Evolutionary conservation across 2,888 invertebrate genomes (phyloP), one percentile per base, ranked within the genome.

Genomic region (Hermaeophaga mercurialis): DNA sequence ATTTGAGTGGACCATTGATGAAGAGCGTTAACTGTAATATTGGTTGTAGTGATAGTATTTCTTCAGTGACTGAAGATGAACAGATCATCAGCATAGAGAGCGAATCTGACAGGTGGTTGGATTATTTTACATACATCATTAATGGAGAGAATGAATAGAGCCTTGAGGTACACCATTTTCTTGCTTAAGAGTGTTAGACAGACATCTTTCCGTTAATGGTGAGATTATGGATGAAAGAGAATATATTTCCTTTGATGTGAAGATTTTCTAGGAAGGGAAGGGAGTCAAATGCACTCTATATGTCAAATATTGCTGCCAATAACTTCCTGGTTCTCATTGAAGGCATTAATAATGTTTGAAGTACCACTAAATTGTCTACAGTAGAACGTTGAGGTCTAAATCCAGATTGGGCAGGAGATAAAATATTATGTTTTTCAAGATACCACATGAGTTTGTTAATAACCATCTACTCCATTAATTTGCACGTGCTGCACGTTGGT

Each of bases 81-180:
- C 12, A 33, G 11, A 34, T 48, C 46, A 12, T 46, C 46, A 14
- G 46, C 46, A 22, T 48, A 48, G 3, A 34, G 19, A 12, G 14
- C 18, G 19, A 6, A 19, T 19, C 19, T 14, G n/a, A 46, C 12
- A 46, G 46, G 46, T n/a, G 46, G 31, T 19, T 28, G 17, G 31
- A 46, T 46, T 46, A 19, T 46, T 15, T 46, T 31, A 17, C 46
- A 7, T 6, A 46, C 12, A 19, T 41, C 41, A n/a, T 41, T 41
- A n/a, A 18, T 44, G 19, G 28, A 22, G 6, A 44, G 26, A 9
- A 12, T 44, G 19, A 26, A 44, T 26, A 44, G 44, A 44, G 14
- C 26, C 26, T 19, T 44, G 44, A 18, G 26, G 12, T 18, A 41
- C 41, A 7, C 41, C 41, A 9, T 41, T 19, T 41, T 41, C 41